These are phyloP conservation scores for Glaucopsyche alexis DNA, from an alignment of 2,888 invertebrate species.

Conservation along the genomic window DNA sequence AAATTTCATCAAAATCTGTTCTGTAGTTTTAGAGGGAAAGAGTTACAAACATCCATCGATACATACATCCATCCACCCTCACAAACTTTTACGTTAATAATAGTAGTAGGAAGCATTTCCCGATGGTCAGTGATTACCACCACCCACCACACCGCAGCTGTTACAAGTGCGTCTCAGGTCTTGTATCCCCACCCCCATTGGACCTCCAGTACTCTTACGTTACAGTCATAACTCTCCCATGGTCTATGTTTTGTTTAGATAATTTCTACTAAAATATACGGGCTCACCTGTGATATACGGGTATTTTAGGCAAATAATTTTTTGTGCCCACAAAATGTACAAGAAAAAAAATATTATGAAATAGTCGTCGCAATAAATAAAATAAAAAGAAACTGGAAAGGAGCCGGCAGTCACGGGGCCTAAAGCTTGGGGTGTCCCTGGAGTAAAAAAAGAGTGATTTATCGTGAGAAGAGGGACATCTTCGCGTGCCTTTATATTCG, in stretches of 20 bases:
- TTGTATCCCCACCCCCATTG: background rate
- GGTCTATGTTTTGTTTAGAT: background rate
- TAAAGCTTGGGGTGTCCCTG: constrained; percentile 61
- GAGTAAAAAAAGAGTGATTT: constrained; percentile 63
- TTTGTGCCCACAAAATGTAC: constrained; percentile 17
- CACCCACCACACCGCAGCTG: no score
- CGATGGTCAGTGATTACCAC: no score
- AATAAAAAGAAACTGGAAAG: constrained; percentile 43
- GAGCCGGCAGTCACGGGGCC: constrained; percentile 52
- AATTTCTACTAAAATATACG: background rate
- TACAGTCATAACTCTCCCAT: background rate
- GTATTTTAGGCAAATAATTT: constrained; percentile 1
- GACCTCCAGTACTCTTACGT: background rate
- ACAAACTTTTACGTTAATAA: no score
- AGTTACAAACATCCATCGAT: no score
- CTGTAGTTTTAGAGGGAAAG: no score
- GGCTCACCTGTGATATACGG: constrained; percentile 1
- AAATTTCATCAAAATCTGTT: no score
- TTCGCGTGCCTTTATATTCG: constrained; percentile 54
- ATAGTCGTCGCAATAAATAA: constrained; percentile 36
- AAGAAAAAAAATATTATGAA: constrained; percentile 32
- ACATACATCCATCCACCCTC: no score
- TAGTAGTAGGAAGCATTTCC: no score
- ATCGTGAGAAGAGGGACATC: constrained; percentile 70
- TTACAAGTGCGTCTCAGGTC: background rate